phyloP scores from a whole-genome alignment of 64 coral and sea anemone genomes.

The Platygyra sinensis region DNA sequence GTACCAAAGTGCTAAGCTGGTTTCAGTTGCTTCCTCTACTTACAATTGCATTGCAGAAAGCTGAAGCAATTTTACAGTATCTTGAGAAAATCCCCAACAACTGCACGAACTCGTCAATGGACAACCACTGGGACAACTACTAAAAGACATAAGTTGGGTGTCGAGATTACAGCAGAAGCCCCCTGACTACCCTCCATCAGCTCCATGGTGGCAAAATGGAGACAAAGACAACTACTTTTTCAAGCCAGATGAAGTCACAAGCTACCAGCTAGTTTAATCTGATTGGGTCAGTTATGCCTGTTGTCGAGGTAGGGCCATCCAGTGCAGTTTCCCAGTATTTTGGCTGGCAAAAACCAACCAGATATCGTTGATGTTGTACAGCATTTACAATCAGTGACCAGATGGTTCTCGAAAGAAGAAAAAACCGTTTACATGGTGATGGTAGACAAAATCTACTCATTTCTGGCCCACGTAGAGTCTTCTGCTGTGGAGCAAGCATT shows the following conservation, averaged over 20 bases:
- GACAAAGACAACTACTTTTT: not conserved
- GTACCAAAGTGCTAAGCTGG: constrained; percentile 38
- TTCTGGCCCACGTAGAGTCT: not conserved
- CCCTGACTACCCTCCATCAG: constrained; percentile 22
- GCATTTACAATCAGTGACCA: constrained; percentile 60
- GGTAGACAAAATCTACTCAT: constrained; percentile 45
- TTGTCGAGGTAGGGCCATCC: constrained; percentile 9
- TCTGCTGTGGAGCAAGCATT: not conserved
- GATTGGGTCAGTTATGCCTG: constrained; percentile 61
- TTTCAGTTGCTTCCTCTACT: constrained; percentile 23
- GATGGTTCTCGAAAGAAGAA: constrained; percentile 53
- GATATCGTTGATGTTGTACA: constrained; percentile 28
- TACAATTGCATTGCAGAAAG: constrained; percentile 38
- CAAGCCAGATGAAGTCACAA: constrained; percentile 48
- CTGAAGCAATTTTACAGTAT: constrained; percentile 58
- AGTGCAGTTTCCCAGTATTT: constrained; percentile 45
- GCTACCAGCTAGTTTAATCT: constrained; percentile 39
- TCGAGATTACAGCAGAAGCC: constrained; percentile 29
- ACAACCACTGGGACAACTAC: constrained; percentile 1
- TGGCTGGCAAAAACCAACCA: constrained; percentile 63
- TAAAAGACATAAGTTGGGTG: constrained; percentile 58
- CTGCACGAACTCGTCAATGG: constrained; percentile 7
- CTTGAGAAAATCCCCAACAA: constrained; percentile 16
- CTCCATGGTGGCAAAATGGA: constrained; percentile 24
- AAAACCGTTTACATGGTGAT: constrained; percentile 52